Evolutionary conservation across 2,113 vertebrate genomes (phyloP), one percentile per base, ranked within the genome.

Genomic region (Pituophis catenifer): DNA sequence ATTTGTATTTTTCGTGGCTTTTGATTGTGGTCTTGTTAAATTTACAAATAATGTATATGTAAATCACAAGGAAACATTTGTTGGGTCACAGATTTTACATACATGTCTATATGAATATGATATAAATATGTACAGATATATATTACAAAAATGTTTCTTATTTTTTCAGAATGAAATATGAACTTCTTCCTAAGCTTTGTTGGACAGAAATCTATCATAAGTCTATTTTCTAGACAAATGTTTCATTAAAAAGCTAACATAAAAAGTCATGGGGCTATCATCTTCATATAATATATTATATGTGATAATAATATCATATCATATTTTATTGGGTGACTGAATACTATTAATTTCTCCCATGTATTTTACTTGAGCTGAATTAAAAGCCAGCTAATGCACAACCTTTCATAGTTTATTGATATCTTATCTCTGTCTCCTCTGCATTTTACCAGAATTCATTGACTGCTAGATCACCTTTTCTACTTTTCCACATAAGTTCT

Each of bases 401-500:
- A 75, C 90, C 88, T 10, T 19, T 91, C 52, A 91, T 0, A 0
- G 2, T 0, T 93, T 95, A 90, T 88, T 86, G 89, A 94, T 59
- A 93, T 50, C 93, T 86, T 55, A 89, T 33, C 3, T 92, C 29
- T 75, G 19, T 3, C 24, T 54, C 93, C 59, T 33, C 38, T 93
- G 33, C 0, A 1, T 29, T 58, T 94, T 54, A 33, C 57, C 3
- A 94, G 29, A 8, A 91, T 91, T 94, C 26, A 17, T 86, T 95
- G 33, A 50, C 6, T 92, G 21, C 81, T 92, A 91, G 53, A 85
- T 94, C 59, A 10, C 58, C 88, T 88, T 6, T 95, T 12, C 38
- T 94, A 93, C 59, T 93, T 21, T 81, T 95, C 70, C 10, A 29
- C 48, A 89, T 93, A 94, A 94, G 91, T 23, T 94, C 13, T 5